These are phyloP conservation scores for Capra hircus DNA, from an alignment of 2,113 vertebrate species.

Conservation along the genomic window DNA sequence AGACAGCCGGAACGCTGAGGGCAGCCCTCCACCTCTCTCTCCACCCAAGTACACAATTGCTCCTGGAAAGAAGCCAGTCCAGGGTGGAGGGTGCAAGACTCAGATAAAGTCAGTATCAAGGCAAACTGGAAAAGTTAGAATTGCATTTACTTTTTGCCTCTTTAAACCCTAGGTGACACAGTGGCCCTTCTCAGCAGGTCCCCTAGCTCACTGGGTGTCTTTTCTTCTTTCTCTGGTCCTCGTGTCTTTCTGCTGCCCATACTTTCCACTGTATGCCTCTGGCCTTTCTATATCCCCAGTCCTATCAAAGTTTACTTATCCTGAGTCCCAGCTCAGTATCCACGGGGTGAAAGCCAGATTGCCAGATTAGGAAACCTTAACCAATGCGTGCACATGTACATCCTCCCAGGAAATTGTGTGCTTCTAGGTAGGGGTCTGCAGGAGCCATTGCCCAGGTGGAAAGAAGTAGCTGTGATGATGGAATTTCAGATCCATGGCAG, in stretches of 20 bases:
- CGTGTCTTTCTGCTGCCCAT: not conserved
- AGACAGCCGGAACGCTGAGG: not conserved
- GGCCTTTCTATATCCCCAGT: not conserved
- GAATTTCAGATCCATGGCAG: not conserved
- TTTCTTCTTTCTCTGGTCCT: not conserved
- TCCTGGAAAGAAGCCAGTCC: not conserved
- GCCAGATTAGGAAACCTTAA: not conserved
- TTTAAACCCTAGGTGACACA: not conserved
- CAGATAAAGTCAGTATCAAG: not conserved
- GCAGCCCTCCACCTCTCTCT: not conserved
- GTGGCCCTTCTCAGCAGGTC: not conserved
- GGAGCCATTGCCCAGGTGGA: not conserved
- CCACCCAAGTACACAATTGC: not conserved
- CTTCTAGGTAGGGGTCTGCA: not conserved
- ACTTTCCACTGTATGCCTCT: not conserved
- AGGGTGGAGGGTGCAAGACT: not conserved
- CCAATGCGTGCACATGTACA: not conserved
- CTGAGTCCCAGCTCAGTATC: not conserved
- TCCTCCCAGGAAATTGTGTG: not conserved
- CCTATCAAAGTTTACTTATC: not conserved
- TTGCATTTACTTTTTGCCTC: not conserved
- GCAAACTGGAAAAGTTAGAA: not conserved
- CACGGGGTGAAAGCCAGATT: not conserved
- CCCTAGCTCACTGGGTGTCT: not conserved
- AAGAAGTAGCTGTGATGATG: not conserved